Evolutionary conservation across 2,797 vertebrate species (phyloP).

Genomic region (Mormyrops attenuatus): DNA sequence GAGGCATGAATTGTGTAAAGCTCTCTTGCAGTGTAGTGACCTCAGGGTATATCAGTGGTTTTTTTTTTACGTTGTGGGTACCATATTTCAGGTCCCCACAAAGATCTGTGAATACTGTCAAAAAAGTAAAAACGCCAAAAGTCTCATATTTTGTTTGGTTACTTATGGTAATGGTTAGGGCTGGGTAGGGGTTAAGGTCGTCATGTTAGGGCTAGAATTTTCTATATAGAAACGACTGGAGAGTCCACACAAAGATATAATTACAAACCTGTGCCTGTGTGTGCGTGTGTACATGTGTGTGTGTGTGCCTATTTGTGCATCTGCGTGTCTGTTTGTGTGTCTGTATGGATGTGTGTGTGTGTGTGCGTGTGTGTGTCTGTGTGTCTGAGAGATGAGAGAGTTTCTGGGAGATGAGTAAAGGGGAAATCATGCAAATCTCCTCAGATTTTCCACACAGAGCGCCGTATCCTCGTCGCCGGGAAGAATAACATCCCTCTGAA

Average conservation of each 20-base stretch:
- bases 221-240: neutral
- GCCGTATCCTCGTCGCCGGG: neutral
- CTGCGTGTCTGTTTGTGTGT: no score
- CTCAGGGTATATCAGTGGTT: neutral
- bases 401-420: neutral
- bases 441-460: conserved; percentile 7
- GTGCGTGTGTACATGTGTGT: neutral
- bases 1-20: neutral
- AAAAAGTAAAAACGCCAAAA: neutral
- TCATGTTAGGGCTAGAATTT: neutral
- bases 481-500: conserved; percentile 18
- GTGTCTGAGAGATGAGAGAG: neutral
- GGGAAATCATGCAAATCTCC: neutral
- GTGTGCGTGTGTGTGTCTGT: neutral
- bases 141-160: neutral
- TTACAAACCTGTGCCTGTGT: neutral
- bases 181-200: neutral
- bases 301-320: neutral
- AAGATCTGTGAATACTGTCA: neutral
- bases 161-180: neutral
- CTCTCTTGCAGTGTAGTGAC: neutral
- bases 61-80: neutral
- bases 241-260: neutral
- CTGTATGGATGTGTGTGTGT: neutral
- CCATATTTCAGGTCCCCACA: neutral